Base-by-base conservation (phyloP, 2,797 vertebrate genomes). In the Chiloscyllium punctatum region DNA sequence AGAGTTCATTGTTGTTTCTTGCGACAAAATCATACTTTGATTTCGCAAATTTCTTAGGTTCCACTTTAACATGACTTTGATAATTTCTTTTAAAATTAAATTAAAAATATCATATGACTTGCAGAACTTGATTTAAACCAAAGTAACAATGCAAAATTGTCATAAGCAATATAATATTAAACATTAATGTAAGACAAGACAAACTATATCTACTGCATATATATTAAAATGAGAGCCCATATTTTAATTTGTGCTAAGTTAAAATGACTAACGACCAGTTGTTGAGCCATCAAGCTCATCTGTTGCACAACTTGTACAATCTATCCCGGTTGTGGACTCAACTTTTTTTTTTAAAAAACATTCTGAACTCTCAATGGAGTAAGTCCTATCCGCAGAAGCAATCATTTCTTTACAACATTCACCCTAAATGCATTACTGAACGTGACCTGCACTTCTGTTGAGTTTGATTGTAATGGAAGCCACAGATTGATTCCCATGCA, bases 1-100 rank as follows among this genome's bases (percentile, higher is more conserved):
- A 99, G 95, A 99, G 98, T 96, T 99, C 99, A 0, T 98, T 99
- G 97, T 96, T 97, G 97, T 99, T 99, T 95, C 99, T 98, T 79
- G 98, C 99, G 97, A 98, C 97, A 96, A 99, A 99, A 96, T 99
- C 99, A 0, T 99, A 99, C 96, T 98, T 99, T 74, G 98, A 99
- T 98, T 98, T 98, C 98, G 99, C 99, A 84, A 98, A 98, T 96
- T 98, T 98, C 97, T 97, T 98, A 74, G 96, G 95, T 72, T 98
- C 98, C 84, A 96, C 95, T 97, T 97, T 97, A 94, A 66, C 96
- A 92, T 98, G 97, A 2, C 96, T 96, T 8, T 98, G 98, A 4
- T 97, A 98, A 96, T 97, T 97, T 96, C 98, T 99, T 97, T 92
- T 90, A 97, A 96, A 84, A 95, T 82, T 30, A 37, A 42, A 71